Percentiles rank a stretch among this genome's conserved stretches.
These are phyloP conservation scores for Wiebesia pumilae DNA, from an alignment of 1,140 invertebrate species.

Conservation along the genomic window DNA sequence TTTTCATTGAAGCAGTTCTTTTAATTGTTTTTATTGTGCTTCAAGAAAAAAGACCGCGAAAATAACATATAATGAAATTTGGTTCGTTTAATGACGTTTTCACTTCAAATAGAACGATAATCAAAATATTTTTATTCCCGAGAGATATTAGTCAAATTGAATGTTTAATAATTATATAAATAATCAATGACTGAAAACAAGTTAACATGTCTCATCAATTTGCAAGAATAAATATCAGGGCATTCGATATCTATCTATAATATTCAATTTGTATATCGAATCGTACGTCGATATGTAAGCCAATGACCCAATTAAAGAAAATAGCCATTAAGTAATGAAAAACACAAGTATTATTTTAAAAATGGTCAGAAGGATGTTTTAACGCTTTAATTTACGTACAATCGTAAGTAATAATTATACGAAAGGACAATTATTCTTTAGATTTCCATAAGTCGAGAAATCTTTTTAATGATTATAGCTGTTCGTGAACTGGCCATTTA, in stretches of 20 bases:
- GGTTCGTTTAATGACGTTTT: background rate
- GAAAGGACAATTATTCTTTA: background rate
- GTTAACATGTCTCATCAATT: background rate
- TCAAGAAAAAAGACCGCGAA: background rate
- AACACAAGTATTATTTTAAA: background rate
- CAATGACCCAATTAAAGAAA: too few species aligned
- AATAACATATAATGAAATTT: background rate
- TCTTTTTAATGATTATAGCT: background rate
- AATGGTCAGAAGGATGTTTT: background rate
- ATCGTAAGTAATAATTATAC: background rate
- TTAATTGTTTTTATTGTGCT: background rate
- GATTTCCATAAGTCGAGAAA: background rate
- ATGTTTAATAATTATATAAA: background rate
- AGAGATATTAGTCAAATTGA: background rate
- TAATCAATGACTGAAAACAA: slow-evolving; percentile 1
- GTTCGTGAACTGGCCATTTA: background rate
- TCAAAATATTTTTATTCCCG: background rate
- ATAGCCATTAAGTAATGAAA: background rate
- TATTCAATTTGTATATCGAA: background rate
- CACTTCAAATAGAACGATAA: background rate
- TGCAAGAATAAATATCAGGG: background rate
- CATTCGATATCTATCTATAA: background rate
- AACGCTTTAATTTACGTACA: background rate
- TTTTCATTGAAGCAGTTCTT: background rate
- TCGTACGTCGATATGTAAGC: background rate